These are phyloP conservation scores for Phocides pigmalion DNA, from an alignment of 1,140 invertebrate species.

Conservation along the genomic window DNA sequence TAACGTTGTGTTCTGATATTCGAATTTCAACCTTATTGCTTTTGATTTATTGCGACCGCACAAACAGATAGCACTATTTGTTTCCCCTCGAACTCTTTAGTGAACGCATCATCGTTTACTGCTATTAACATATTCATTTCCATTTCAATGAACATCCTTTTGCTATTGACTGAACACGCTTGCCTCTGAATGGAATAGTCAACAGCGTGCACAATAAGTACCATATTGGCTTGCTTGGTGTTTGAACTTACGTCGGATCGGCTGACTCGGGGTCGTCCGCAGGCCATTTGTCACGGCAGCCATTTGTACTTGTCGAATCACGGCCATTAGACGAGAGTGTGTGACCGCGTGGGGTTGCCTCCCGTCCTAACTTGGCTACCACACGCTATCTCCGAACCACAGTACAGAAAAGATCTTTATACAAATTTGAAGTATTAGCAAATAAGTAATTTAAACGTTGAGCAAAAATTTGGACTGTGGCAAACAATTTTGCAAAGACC, in stretches of 20 bases:
- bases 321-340: slow-evolving; percentile 80
- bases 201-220: slow-evolving; percentile 59
- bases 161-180: slow-evolving; percentile 46
- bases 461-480: slow-evolving; percentile 38
- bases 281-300: slow-evolving; percentile 78
- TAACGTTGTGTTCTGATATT: slow-evolving; percentile 32
- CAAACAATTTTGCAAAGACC: slow-evolving; percentile 31
- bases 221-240: slow-evolving; percentile 65
- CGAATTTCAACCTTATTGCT: slow-evolving; percentile 51
- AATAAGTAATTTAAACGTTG: not conserved
- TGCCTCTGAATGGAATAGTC: slow-evolving; percentile 52
- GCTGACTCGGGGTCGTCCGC: slow-evolving; percentile 70
- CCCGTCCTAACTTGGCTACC: slow-evolving; percentile 53
- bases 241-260: slow-evolving; percentile 67
- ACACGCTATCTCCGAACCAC: slow-evolving; percentile 45
- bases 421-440: not conserved
- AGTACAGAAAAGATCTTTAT: slow-evolving; percentile 44
- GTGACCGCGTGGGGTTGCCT: slow-evolving; percentile 74
- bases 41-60: slow-evolving; percentile 48
- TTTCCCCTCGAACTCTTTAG: slow-evolving; percentile 42
- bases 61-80: slow-evolving; percentile 44
- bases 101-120: slow-evolving; percentile 51
- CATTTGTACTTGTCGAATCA: slow-evolving; percentile 84
- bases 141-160: slow-evolving; percentile 49
- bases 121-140: slow-evolving; percentile 54